These are phyloP conservation scores for Philypnodon macrostomus DNA, from an alignment of 2,797 vertebrate species.

Conservation along the genomic window DNA sequence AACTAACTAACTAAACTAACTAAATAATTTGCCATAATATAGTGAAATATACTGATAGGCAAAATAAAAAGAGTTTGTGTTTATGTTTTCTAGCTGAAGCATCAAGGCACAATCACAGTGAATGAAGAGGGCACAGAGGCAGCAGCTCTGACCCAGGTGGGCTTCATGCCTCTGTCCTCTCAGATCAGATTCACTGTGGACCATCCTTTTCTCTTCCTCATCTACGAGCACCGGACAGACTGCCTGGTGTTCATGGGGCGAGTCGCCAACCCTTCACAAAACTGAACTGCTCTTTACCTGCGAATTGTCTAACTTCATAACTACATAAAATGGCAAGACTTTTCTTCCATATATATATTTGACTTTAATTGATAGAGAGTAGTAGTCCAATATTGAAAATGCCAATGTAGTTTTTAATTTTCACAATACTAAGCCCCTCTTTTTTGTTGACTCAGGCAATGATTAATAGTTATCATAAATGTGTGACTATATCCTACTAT, in stretches of 20 bases:
- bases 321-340: neutral
- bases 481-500: too few relatives aligned
- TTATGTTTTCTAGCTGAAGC: slow-evolving; percentile 82
- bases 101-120: slow-evolving; percentile 94
- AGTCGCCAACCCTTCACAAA: slow-evolving; percentile 84
- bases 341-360: neutral
- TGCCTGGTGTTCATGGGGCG: slow-evolving; percentile 94
- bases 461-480: too few relatives aligned
- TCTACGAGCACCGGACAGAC: slow-evolving; percentile 93
- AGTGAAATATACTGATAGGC: too few relatives aligned
- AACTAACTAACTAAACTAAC: too few relatives aligned
- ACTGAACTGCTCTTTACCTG: slow-evolving; percentile 44
- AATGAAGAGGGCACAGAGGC: slow-evolving; percentile 96
- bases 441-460: too few relatives aligned
- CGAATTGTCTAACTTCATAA: slow-evolving; percentile 6
- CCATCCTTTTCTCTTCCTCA: slow-evolving; percentile 91
- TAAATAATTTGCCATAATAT: too few relatives aligned
- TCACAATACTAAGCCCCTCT: too few relatives aligned
- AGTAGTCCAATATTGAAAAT: too few relatives aligned
- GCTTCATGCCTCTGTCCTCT: slow-evolving; percentile 94
- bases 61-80: too few relatives aligned
- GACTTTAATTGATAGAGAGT: neutral
- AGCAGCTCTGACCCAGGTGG: slow-evolving; percentile 85
- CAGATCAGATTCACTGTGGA: slow-evolving; percentile 88
- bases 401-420: too few relatives aligned